Percentiles rank a stretch among this genome's conserved stretches.
Evolutionary conservation across 1,140 invertebrate genomes (phyloP).

Genomic region (Nixonia krombeini): DNA sequence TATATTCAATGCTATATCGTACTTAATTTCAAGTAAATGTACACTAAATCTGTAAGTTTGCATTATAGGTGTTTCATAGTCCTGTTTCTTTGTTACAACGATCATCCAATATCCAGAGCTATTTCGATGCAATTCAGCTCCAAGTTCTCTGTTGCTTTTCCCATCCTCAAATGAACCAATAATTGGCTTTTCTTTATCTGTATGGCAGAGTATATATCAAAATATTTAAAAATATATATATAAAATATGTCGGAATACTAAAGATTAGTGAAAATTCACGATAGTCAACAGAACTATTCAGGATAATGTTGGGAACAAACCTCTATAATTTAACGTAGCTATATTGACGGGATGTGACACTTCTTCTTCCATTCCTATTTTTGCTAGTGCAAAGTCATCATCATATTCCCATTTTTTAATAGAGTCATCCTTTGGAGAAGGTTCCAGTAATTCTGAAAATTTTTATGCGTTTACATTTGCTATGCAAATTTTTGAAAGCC

Average conservation of each 20-base stretch:
- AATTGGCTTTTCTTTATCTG: constrained; percentile 13
- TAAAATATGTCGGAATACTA: no score
- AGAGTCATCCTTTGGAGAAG: constrained; percentile 1
- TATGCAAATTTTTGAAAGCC: neutral
- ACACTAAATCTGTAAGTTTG: constrained; percentile 64
- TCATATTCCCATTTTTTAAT: constrained; percentile 10
- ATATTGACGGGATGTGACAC: constrained; percentile 22
- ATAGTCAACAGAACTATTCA: no score
- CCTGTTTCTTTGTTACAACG: constrained; percentile 63
- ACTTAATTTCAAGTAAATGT: constrained; percentile 39
- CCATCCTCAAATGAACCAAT: constrained; percentile 16
- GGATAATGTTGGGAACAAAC: no score
- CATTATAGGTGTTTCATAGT: constrained; percentile 69
- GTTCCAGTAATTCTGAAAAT: neutral
- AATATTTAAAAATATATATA: no score
- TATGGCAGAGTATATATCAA: neutral
- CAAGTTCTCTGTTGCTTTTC: constrained; percentile 28
- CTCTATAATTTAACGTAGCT: constrained; percentile 26
- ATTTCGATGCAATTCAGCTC: constrained; percentile 23
- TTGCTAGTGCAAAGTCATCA: neutral
- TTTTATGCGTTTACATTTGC: neutral
- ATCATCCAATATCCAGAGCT: constrained; percentile 20
- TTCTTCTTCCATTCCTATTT: constrained; percentile 31
- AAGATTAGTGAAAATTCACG: no score
- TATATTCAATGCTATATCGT: constrained; percentile 59